These are phyloP conservation scores for Ianthella basta DNA, from an alignment of 37 sponge, comb jelly and placozoan genomes.

Conservation along the genomic window DNA sequence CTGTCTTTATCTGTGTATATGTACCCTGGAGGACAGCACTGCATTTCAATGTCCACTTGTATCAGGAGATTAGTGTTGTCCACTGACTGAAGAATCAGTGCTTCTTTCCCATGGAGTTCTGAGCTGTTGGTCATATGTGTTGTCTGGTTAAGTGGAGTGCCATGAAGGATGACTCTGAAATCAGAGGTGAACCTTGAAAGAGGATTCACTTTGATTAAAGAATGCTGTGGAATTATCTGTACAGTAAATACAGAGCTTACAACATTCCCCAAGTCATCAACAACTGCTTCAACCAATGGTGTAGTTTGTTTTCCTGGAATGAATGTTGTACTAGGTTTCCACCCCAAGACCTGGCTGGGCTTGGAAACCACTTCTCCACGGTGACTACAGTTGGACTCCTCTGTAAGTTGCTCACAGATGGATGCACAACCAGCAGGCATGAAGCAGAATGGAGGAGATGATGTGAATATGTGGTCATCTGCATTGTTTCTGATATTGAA, in stretches of 20 bases:
- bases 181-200: neutral
- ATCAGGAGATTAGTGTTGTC: neutral
- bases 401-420: no score
- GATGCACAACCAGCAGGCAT: no score
- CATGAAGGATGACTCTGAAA: neutral
- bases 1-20: neutral
- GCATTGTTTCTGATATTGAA: neutral
- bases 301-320: neutral
- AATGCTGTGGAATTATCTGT: neutral
- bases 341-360: neutral
- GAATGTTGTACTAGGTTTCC: neutral
- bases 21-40: conserved; percentile 24
- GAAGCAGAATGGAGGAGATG: neutral
- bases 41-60: neutral
- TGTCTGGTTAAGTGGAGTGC: neutral
- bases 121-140: neutral
- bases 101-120: neutral
- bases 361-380: neutral
- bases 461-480: neutral
- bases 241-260: neutral
- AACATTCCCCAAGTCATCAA: neutral
- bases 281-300: neutral
- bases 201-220: neutral
- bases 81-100: conserved; percentile 15
- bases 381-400: neutral